A percentile compares a stretch with the other conserved stretches of the same genome.
Evolutionary conservation across 2,113 vertebrate species (phyloP).

Genomic region (Mixornis gularis): DNA sequence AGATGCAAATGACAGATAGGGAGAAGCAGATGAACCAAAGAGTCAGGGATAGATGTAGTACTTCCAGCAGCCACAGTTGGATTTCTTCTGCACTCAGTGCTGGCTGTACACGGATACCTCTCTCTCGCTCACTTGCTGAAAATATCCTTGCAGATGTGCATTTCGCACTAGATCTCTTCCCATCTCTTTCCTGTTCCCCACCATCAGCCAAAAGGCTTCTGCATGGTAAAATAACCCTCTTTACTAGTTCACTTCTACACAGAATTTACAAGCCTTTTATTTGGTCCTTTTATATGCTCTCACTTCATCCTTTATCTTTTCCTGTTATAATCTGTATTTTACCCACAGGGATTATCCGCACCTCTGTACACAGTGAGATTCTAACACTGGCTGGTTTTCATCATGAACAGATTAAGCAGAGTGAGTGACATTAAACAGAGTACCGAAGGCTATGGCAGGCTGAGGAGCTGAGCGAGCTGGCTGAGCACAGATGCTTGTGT

Average conservation of each 20-base stretch:
- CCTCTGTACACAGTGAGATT: background rate
- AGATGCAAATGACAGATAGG: accelerated
- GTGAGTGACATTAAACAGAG: background rate
- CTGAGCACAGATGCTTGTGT: background rate
- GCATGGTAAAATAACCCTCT: background rate
- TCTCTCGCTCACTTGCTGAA: background rate
- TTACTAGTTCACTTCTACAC: background rate
- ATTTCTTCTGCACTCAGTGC: background rate
- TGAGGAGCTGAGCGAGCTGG: background rate
- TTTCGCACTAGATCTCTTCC: background rate
- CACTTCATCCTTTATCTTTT: background rate
- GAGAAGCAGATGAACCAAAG: background rate
- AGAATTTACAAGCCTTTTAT: background rate
- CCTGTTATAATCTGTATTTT: background rate
- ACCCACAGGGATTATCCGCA: background rate
- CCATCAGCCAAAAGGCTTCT: background rate
- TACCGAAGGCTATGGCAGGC: background rate
- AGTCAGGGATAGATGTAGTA: background rate
- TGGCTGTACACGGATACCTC: background rate
- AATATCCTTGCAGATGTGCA: background rate
- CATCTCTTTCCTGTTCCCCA: background rate
- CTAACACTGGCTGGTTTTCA: background rate
- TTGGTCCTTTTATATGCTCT: background rate
- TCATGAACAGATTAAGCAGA: background rate
- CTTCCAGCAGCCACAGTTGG: background rate